These are phyloP conservation scores for Chelonoidis abingdonii DNA, from an alignment of 2,113 vertebrate genomes.

Conservation along the genomic window DNA sequence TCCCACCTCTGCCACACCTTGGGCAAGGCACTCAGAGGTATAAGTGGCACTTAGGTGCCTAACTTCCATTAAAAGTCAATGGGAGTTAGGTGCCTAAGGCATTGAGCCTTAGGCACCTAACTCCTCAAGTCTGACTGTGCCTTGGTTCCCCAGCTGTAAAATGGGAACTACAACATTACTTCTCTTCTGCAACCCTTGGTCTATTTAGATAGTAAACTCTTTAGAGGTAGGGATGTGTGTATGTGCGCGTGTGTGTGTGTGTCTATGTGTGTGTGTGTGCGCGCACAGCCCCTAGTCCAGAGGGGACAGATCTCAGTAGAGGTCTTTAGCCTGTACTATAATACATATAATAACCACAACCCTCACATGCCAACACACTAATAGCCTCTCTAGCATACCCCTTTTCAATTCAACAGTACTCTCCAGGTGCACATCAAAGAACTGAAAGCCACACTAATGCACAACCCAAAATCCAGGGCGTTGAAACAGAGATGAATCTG, in stretches of 20 bases:
- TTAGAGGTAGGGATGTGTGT: no score
- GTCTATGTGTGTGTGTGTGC: background rate
- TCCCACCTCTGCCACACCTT: background rate
- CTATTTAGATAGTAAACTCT: background rate
- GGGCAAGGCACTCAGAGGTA: background rate
- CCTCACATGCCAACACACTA: background rate
- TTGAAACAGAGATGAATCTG: fast-evolving
- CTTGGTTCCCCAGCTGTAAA: background rate
- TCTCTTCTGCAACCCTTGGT: background rate
- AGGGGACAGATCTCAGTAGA: background rate
- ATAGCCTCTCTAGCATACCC: background rate
- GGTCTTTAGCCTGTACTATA: background rate
- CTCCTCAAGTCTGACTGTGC: background rate
- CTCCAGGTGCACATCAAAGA: background rate
- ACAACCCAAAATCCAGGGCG: fast-evolving
- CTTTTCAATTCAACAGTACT: background rate
- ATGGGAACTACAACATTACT: background rate
- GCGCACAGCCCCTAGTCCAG: background rate
- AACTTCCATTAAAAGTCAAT: background rate
- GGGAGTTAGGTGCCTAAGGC: background rate
- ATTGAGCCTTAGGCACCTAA: background rate
- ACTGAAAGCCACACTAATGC: background rate
- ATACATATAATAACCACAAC: background rate
- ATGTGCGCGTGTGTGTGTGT: background rate
- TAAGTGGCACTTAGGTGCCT: background rate